Evolutionary conservation across 30 jellyfish, hydroid and myxozoan species (phyloP).

Genomic region (Aurelia aurita complex sp. Pacific): DNA sequence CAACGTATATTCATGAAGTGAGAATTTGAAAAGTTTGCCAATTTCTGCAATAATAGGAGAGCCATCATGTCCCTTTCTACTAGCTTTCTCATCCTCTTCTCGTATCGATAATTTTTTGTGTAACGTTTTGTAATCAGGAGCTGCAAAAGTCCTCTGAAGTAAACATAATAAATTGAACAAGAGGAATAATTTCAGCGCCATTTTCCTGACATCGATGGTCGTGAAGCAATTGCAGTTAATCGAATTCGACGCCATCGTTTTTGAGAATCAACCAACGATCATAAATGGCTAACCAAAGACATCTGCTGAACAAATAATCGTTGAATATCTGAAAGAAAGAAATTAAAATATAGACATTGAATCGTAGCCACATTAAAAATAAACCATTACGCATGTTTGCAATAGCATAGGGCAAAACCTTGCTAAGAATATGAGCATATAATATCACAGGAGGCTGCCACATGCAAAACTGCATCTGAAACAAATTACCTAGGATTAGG

Average conservation of each 20-base stretch:
- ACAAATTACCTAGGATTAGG: too few species aligned
- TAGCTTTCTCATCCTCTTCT: slow-evolving; percentile 5
- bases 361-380: too few species aligned
- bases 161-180: neutral
- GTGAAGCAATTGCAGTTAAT: slow-evolving; percentile 19
- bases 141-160: slow-evolving; percentile 29
- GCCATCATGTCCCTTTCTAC: slow-evolving; percentile 13
- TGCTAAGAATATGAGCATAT: too few species aligned
- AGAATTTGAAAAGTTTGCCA: slow-evolving; percentile 50
- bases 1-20: slow-evolving; percentile 27
- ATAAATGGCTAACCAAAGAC: slow-evolving; percentile 50
- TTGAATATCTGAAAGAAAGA: too few species aligned
- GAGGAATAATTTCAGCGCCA: slow-evolving; percentile 4
- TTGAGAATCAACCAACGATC: neutral
- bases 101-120: slow-evolving; percentile 46
- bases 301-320: slow-evolving; percentile 23
- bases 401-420: too few species aligned
- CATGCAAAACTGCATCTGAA: too few species aligned
- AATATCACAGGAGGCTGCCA: too few species aligned
- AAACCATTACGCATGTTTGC: too few species aligned
- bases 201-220: neutral
- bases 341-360: too few species aligned
- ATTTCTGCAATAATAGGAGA: slow-evolving; percentile 34
- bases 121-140: slow-evolving; percentile 44
- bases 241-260: slow-evolving; percentile 29